Base-by-base conservation (phyloP, 2,888 invertebrate species). In the Scotopteryx bipunctaria region DNA sequence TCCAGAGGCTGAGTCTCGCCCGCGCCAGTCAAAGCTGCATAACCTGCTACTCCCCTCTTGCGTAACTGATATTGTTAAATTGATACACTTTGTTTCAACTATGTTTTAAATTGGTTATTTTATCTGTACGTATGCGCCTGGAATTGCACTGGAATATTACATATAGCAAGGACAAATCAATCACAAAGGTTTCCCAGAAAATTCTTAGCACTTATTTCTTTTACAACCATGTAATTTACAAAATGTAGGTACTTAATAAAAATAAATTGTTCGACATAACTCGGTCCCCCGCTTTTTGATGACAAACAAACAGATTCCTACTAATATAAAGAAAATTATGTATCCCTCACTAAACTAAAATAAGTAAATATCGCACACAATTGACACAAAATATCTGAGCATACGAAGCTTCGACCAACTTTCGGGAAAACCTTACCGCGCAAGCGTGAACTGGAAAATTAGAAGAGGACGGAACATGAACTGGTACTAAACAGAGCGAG, bases 341-440 rank as follows among this genome's bases (percentile, higher is more conserved):
- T n/a, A n/a, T n/a, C n/a, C n/a, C n/a, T n/a, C n/a, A n/a, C n/a
- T n/a, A n/a, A n/a, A n/a, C n/a, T n/a, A n/a, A n/a, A n/a, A n/a
- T n/a, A n/a, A n/a, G n/a, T n/a, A 36, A 29, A 9, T 31, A 25
- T 19, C 21, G 35, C n/a, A 27, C 29, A 46, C 43, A 65, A 60
- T 62, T 57, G 41, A 36, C 51, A 52, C 15, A 62, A 61, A 61
- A 59, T 63, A 57, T 59, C 41, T 61, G 75, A 79, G 60, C 69
- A 44, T 87, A 88, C 63, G 82, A 64, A 86, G 84, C 88, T 88
- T 86, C 87, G 68, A 88, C 67, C 70, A 76, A 79, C 81, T 82
- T 83, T 83, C 71, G 81, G 81, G 81, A 79, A 83, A 78, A 48
- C 73, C 64, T 63, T 58, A 66, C n/a, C 38, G 78, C 90, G 89